Conservation (phyloP, 2,113 vertebrate species). For the Chaetodon auriga region DNA sequence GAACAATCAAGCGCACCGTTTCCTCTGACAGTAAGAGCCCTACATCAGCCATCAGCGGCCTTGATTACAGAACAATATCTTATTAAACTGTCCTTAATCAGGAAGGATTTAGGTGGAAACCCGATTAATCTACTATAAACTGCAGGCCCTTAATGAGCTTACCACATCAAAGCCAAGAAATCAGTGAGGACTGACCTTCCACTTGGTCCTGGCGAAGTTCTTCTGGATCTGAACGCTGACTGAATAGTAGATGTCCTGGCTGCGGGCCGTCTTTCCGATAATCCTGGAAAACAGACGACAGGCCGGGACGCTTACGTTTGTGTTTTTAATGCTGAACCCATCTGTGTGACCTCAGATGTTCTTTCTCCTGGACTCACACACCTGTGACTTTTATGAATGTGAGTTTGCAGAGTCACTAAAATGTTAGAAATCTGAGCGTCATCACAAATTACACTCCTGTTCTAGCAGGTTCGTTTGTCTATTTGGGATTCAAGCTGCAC, state of each 20-base stretch:
- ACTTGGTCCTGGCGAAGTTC: conserved; percentile 97
- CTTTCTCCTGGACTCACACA: neutral
- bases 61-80: conserved; percentile 48
- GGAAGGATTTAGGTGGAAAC: conserved; percentile 48
- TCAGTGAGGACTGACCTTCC: conserved; percentile 89
- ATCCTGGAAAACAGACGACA: conserved; percentile 87
- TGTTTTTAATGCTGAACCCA: conserved; percentile 26
- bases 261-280: conserved; percentile 92
- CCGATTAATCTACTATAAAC: conserved; percentile 55
- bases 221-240: conserved; percentile 97
- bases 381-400: neutral
- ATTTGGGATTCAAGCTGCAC: neutral
- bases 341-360: neutral
- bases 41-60: neutral
- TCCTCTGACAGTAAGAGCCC: neutral
- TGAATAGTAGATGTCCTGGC: conserved; percentile 94
- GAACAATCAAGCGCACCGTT: neutral
- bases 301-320: conserved; percentile 13
- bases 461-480: no score
- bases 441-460: neutral
- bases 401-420: neutral
- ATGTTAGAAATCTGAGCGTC: no score
- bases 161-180: conserved; percentile 26
- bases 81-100: conserved; percentile 62
- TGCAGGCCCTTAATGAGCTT: conserved; percentile 27